Base-by-base conservation (phyloP, 2,888 invertebrate genomes). In the Asteroscopus sphinx region DNA sequence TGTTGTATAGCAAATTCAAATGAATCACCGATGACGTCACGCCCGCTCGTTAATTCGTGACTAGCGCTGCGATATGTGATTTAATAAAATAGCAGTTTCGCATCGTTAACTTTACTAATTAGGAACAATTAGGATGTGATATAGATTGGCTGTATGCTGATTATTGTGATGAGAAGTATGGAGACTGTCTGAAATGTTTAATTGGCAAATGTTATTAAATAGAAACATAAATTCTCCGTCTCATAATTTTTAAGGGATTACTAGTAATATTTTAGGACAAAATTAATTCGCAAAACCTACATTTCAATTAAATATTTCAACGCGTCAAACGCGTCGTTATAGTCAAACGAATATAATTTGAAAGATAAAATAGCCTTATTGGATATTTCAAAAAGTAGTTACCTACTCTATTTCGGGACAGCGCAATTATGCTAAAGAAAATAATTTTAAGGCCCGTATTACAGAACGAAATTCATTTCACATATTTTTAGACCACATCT, bases 11-110 rank as follows among this genome's bases (percentile, higher is more conserved):
- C 26, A 25, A 45, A 62, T 62, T 55, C 42, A 40, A 53, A 74
- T 78, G 77, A 79, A 69, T 76, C 76, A 78, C 64, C 57, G 48
- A 61, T 82, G 78, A 82, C 75, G 77, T 83, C 82, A 83, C 60
- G 35, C 12, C 36, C 64, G 59, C 59, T 60, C 54, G 64, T 65
- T 80, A 73, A 79, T 77, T 76, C 66, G 71, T 66, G 69, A 68
- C 48, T 56, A 53, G 58, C 55, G 67, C 63, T 45, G 72, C 73
- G 69, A 73, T 76, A 67, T 66, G 46, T 62, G 74, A 81, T 80
- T 77, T 76, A 68, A 76, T 79, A 72, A 73, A 77, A 75, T 64
- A 71, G 48, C 67, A 68, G 68, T 70, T 69, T 54, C 57, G 62
- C 73, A 63, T 54, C 61, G 69, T 68, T 76, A 74, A 73, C 66